Evolutionary conservation across 2,888 invertebrate species (phyloP), one percentile per base, ranked within the genome.

Genomic region (Trissolcus japonicus): DNA sequence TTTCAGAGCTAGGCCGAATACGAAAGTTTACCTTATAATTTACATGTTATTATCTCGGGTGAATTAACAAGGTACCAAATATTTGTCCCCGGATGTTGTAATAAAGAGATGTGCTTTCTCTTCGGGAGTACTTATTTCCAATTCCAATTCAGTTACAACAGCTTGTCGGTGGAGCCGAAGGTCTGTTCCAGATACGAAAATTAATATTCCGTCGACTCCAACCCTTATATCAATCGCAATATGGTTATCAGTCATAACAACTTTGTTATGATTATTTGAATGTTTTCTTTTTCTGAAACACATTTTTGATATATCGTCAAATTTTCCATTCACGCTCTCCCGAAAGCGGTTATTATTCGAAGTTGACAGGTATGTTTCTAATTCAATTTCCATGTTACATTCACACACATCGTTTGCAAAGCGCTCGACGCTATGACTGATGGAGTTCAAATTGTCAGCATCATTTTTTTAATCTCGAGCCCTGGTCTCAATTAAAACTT

Each of bases 191-290:
- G 25, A 25, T 6, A 25, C 25, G 4, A 25, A 19, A 19, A 25
- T 4, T 25, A 25, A 25, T 25, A 25, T 25, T 25, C 25, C 25
- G 25, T 25, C 4, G 4, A 25, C 3, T 25, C 6, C 0, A 25
- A 25, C 25, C 4, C 25, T 25, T 25, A 25, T 25, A 25, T 25
- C 25, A 6, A 4, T 4, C 4, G 25, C 6, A 53, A 35, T 60
- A 65, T 17, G 57, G 66, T 57, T 81, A 81, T 82, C 78, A 81
- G 80, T 82, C 80, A 81, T 68, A 16, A 65, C 19, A 56, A 62
- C 55, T 59, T 62, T 14, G 21, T 35, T 35, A 35, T 35, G 35
- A 35, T 35, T 35, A 11, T 35, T 35, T 1, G 11, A 46, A 46
- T 6, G n/a, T 46, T 46, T 1, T 4, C 16, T 1, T 46, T 46